Evolutionary conservation across 2,888 invertebrate species (phyloP).

Genomic region (Mayetiola destructor): DNA sequence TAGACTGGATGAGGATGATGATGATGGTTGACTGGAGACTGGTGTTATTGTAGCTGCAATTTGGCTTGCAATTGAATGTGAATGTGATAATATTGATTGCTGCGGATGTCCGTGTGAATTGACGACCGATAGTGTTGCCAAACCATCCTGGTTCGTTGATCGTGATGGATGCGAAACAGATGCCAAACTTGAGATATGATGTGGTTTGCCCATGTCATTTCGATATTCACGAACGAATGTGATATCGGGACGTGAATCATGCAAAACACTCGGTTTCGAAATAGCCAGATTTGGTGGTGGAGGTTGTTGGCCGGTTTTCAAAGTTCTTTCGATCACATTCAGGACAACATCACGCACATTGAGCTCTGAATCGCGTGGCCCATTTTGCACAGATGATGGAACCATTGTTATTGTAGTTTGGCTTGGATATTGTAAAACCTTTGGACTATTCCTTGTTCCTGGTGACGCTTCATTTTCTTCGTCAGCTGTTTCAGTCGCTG

Average conservation of each 20-base stretch:
- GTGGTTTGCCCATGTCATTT: conserved; percentile 24
- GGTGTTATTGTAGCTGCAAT: conserved; percentile 56
- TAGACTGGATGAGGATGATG: conserved; percentile 23
- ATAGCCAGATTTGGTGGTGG: conserved; percentile 27
- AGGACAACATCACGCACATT: conserved; percentile 71
- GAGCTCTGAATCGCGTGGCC: conserved; percentile 37
- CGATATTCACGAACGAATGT: conserved; percentile 36
- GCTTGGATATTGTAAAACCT: conserved; percentile 29
- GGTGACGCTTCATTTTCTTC: conserved; percentile 55
- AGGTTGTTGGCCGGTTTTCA: conserved; percentile 46
- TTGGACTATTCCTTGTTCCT: conserved; percentile 40
- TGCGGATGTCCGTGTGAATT: conserved; percentile 34
- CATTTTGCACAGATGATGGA: conserved; percentile 23
- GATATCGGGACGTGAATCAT: conserved; percentile 25
- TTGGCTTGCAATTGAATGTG: conserved; percentile 28
- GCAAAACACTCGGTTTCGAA: conserved; percentile 16
- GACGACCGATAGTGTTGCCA: conserved; percentile 58
- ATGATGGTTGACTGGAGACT: conserved; percentile 29
- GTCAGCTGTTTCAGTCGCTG: conserved; percentile 77
- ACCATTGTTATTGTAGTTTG: conserved; percentile 36
- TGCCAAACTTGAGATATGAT: neutral
- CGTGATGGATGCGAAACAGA: neutral
- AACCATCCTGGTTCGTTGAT: conserved; percentile 28
- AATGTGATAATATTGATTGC: conserved; percentile 28
- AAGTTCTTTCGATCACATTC: conserved; percentile 67